Conservation (phyloP, 2,113 vertebrate genomes). For the Triplophysa tibetana region DNA sequence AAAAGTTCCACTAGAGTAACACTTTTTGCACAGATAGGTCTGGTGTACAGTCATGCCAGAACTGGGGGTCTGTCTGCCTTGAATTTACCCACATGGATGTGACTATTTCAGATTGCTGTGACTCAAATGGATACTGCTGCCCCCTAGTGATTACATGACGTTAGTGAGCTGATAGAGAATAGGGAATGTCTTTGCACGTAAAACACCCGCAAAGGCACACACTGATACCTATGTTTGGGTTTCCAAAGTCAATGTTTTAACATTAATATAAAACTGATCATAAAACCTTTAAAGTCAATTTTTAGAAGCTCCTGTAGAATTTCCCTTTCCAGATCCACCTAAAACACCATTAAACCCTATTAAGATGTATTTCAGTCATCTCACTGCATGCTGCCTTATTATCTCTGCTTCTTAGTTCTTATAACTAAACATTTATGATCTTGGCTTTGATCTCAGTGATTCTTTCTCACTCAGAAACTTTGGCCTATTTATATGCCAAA, state of each 20-base stretch:
- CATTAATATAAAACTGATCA: background rate
- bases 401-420: constrained; percentile 5
- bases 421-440: background rate
- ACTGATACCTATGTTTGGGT: background rate
- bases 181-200: background rate
- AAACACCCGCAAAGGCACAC: background rate
- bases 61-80: constrained; percentile 28
- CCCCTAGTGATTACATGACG: constrained; percentile 45
- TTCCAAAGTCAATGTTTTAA: background rate
- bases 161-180: background rate
- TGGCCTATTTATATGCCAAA: background rate
- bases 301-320: background rate
- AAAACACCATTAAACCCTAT: background rate
- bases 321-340: background rate
- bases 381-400: background rate
- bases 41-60: constrained; percentile 57
- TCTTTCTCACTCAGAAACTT: background rate
- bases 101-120: background rate
- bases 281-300: background rate
- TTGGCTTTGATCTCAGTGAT: background rate
- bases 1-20: constrained; percentile 78
- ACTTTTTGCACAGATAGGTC: constrained; percentile 68
- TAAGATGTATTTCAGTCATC: constrained; percentile 4
- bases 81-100: background rate
- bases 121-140: constrained; percentile 45